Evolutionary conservation across 2,888 invertebrate species (phyloP).

Genomic region (Podabrus alpinus): DNA sequence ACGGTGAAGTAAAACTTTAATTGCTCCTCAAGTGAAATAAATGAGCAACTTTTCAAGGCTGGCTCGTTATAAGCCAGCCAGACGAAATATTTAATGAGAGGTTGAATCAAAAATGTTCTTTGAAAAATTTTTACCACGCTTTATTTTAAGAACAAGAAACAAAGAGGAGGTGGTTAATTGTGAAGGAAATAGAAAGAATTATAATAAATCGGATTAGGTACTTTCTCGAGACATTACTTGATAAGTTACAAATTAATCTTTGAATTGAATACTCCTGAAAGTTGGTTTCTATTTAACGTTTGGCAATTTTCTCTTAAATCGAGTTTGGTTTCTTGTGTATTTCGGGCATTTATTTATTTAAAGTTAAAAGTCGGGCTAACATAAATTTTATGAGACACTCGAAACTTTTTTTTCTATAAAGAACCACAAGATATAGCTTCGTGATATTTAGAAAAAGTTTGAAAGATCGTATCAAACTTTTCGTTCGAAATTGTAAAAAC

Average conservation of each 20-base stretch:
- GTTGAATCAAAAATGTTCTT: neutral
- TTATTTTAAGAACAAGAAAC: neutral
- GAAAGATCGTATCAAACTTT: neutral
- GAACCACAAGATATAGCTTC: neutral
- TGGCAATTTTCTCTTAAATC: neutral
- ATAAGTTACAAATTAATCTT: neutral
- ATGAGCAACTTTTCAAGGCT: neutral
- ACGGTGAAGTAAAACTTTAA: neutral
- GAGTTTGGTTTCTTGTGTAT: neutral
- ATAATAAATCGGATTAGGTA: neutral
- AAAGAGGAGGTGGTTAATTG: neutral
- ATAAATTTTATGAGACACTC: neutral
- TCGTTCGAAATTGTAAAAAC: neutral
- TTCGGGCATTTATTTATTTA: neutral
- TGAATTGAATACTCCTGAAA: neutral
- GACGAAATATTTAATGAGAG: neutral
- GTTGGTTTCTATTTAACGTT: neutral
- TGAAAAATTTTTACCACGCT: neutral
- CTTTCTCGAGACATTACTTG: neutral
- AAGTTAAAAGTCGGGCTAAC: neutral
- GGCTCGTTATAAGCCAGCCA: neutral
- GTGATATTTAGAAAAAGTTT: neutral
- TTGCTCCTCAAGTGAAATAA: neutral
- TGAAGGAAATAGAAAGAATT: neutral
- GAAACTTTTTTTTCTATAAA: neutral